Percentiles rank a stretch among this genome's conserved stretches.
These are phyloP conservation scores for Seira sanloemensis DNA, from an alignment of 2,888 invertebrate genomes.

Conservation along the genomic window DNA sequence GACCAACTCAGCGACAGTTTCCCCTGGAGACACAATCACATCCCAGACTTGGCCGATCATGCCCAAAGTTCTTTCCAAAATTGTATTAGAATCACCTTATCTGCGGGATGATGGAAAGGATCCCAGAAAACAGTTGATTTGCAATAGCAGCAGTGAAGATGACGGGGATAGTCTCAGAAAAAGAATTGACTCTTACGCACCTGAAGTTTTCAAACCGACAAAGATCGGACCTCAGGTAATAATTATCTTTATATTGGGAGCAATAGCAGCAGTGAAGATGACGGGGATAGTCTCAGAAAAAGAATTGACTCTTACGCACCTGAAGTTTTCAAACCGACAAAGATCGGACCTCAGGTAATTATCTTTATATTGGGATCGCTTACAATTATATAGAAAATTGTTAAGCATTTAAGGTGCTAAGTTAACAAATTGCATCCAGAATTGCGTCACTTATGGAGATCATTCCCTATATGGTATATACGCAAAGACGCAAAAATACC, in stretches of 20 bases:
- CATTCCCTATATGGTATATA: no score
- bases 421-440: no score
- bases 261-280: background rate
- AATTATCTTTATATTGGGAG: background rate
- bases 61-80: constrained; percentile 45
- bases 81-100: constrained; percentile 58
- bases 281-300: background rate
- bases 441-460: no score
- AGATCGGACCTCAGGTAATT: constrained; percentile 63
- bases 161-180: background rate
- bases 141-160: background rate
- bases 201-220: background rate
- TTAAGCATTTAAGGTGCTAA: background rate
- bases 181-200: constrained; percentile 11
- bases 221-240: constrained; percentile 64
- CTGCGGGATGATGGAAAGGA: constrained; percentile 51
- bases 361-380: background rate
- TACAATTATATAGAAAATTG: background rate
- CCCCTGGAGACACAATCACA: constrained; percentile 26
- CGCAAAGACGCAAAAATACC: no score
- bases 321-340: background rate
- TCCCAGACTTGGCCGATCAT: constrained; percentile 36
- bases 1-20: constrained; percentile 26
- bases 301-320: constrained; percentile 13
- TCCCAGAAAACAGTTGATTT: constrained; percentile 10